Evolutionary conservation across 2,113 vertebrate species (phyloP).

Genomic region (Falcunculus frontatus): DNA sequence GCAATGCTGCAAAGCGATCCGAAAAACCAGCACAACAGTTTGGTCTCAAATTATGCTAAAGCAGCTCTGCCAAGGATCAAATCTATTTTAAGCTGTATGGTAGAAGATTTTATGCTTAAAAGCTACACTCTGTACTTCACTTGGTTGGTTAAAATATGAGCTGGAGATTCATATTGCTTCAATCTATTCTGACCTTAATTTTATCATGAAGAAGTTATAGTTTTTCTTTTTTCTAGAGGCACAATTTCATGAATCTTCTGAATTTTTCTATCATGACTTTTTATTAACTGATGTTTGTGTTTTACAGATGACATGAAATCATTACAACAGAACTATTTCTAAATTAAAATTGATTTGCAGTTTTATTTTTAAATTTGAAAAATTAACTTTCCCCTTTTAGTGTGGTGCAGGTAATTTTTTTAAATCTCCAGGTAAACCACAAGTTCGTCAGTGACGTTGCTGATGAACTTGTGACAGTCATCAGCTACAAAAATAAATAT

Average conservation of each 20-base stretch:
- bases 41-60: not conserved
- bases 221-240: not conserved
- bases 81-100: not conserved
- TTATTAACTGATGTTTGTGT: not conserved
- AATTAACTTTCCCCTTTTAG: not conserved
- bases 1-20: not conserved
- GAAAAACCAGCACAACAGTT: not conserved
- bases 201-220: not conserved
- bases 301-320: not conserved
- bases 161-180: not conserved
- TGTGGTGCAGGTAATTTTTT: not conserved
- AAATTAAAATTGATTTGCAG: not conserved
- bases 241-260: not conserved
- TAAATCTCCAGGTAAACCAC: not conserved
- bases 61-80: rapidly evolving
- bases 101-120: not conserved
- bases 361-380: not conserved
- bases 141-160: not conserved
- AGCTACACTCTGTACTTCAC: not conserved
- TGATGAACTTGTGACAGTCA: not conserved
- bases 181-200: not conserved
- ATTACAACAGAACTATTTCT: not conserved
- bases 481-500: not conserved
- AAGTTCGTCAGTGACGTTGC: not conserved
- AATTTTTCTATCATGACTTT: not conserved